Base-by-base conservation (phyloP, 2,797 vertebrate genomes). In the Peromyscus eremicus region DNA sequence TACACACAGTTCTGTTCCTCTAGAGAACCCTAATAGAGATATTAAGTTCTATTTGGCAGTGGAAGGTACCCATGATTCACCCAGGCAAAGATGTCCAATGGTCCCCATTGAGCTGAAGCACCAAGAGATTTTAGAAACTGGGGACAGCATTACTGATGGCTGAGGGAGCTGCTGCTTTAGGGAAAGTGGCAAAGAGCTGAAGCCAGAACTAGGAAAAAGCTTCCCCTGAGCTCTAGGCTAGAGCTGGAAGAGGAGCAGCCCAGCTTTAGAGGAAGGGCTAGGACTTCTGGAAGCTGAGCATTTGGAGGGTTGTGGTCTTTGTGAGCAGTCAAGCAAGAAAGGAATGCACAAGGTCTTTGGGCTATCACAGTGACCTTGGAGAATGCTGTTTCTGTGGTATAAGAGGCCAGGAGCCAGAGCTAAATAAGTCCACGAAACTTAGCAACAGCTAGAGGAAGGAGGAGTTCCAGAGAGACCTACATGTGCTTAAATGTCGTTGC, bases 401-500 rank as follows among this genome's bases (percentile, higher is more conserved):
- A 43, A 80, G 29, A 43, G 83, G 43, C 17, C n/a, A 46, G 71
- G 52, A 94, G 43, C 64, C 57, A 83, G 70, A 64, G 9, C 8
- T n/a, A 84, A 40, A 10, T 29, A 16, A 55, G 43, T 49, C 6
- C 16, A 25, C 25, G 37, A 71, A 23, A 55, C 17, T 64, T 11
- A 62, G 34, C 40, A 25, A 6, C 21, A 81, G 70, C 43, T 52
- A 10, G 83, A 76, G 25, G 32, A 14, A 29, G 87, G 29, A 13
- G 16, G 9, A 68, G 9, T 14, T 5, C 52, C 12, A 11, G 37
- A 79, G 57, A 91, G 90, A 90, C 34, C n/a, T 43, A 25, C 3
- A 37, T 6, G 23, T 9, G 66, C 95, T 83, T 73, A 89, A 94
- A 91, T 86, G 81, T 68, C 77, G 80, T 91, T 40, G 2, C 70